Conservation (phyloP, 2,113 vertebrate genomes). For the Ameiurus melas region DNA sequence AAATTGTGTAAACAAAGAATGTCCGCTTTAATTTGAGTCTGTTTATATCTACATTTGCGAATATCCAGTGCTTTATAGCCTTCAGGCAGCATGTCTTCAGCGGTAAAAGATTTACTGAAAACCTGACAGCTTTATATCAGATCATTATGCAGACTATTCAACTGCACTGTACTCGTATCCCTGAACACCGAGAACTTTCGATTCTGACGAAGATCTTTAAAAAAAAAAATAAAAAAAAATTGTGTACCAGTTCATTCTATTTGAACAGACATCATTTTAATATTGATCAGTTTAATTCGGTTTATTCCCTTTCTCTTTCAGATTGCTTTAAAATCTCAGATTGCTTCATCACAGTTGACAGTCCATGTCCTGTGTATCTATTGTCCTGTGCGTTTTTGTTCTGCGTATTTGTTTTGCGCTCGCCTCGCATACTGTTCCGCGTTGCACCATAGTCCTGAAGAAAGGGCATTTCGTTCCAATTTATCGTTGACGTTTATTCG, state of each 20-base stretch:
- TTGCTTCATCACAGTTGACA: background rate
- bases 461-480: no score
- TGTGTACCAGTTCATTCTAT: background rate
- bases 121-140: constrained; percentile 7
- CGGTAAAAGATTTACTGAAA: constrained; percentile 13
- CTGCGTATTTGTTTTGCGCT: no score
- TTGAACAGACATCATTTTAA: background rate
- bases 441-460: no score
- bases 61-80: background rate
- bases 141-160: background rate
- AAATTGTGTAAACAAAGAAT: constrained; percentile 18
- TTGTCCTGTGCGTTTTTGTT: no score
- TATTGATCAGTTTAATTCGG: background rate
- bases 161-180: background rate
- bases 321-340: constrained; percentile 17
- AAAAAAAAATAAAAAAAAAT: no score
- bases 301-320: background rate
- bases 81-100: background rate
- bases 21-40: constrained; percentile 19
- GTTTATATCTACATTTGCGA: constrained; percentile 3
- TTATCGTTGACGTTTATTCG: no score
- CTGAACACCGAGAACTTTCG: background rate
- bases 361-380: no score
- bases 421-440: no score
- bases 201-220: no score